Percentiles rank a stretch among this genome's conserved stretches.
Evolutionary conservation across 2,113 vertebrate species (phyloP).

Genomic region (Colaptes auratus): DNA sequence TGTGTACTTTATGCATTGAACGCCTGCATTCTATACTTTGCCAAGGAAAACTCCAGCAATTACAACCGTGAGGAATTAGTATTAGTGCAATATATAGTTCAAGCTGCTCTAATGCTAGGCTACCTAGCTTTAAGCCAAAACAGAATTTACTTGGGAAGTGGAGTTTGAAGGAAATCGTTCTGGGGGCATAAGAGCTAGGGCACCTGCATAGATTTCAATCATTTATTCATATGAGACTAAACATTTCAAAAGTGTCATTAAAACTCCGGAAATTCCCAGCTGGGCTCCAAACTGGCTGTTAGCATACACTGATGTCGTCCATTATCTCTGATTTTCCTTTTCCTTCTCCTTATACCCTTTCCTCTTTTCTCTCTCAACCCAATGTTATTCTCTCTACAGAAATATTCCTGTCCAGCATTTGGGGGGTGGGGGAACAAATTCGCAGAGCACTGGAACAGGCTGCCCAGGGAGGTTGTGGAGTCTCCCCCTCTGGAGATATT

Average conservation of each 20-base stretch:
- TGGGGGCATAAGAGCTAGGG: background rate
- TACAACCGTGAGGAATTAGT: background rate
- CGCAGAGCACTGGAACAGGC: too few relatives aligned
- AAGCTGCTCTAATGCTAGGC: background rate
- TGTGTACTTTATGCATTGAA: conserved; percentile 9
- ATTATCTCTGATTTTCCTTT: background rate
- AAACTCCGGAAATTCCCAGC: background rate
- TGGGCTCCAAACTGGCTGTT: background rate
- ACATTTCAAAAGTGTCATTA: conserved; percentile 1
- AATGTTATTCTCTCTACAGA: background rate
- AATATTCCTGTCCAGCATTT: background rate
- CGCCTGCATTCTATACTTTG: background rate
- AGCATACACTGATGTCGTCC: background rate
- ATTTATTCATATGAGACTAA: conserved; percentile 25
- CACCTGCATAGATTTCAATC: background rate
- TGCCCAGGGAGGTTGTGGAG: too few relatives aligned
- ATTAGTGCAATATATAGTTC: background rate
- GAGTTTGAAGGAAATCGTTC: background rate
- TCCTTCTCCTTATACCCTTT: background rate
- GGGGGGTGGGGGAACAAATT: too few relatives aligned
- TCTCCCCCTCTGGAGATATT: too few relatives aligned
- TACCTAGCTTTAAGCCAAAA: conserved; percentile 11
- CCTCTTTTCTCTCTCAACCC: background rate
- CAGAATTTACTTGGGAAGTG: background rate
- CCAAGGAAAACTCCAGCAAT: conserved; percentile 34